Percentiles rank a stretch among this genome's conserved stretches.
These are phyloP conservation scores for Drosophila pectinifera DNA, from an alignment of 1,140 invertebrate genomes.

Conservation along the genomic window DNA sequence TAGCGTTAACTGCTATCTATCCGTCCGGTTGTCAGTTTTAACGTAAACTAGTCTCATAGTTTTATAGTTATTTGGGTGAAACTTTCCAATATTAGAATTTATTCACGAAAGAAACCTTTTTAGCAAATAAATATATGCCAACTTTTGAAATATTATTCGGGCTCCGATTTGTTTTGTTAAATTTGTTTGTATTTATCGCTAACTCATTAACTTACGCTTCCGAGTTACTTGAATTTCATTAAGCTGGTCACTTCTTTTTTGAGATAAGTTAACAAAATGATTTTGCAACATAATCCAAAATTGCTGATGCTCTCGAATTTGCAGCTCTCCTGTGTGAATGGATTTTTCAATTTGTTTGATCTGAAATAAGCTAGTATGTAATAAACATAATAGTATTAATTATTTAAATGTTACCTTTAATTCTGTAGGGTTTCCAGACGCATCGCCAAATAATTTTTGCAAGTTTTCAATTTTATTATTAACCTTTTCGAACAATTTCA, in stretches of 20 bases:
- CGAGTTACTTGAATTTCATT: constrained; percentile 88
- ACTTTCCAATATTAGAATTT: too few relatives aligned
- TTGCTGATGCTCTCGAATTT: constrained; percentile 88
- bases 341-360: constrained; percentile 87
- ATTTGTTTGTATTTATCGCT: too few relatives aligned
- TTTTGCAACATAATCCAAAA: constrained; percentile 91
- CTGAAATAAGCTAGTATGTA: constrained; percentile 36
- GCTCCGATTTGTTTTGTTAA: too few relatives aligned
- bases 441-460: constrained; percentile 62
- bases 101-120: too few relatives aligned
- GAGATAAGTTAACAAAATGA: constrained; percentile 88
- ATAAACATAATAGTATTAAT: background rate
- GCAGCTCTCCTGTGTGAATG: constrained; percentile 87
- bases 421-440: constrained; percentile 85
- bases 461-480: constrained; percentile 75
- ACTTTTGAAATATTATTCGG: too few relatives aligned
- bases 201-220: constrained; percentile 86
- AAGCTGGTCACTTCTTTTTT: constrained; percentile 88
- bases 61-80: too few relatives aligned
- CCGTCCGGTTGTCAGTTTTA: too few relatives aligned
- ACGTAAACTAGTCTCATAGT: too few relatives aligned
- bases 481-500: constrained; percentile 72
- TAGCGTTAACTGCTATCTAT: too few relatives aligned
- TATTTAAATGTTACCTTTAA: constrained; percentile 85
- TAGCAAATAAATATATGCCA: too few relatives aligned